phyloP scores from a whole-genome alignment of 2,888 invertebrate species.

The Blera fallax region DNA sequence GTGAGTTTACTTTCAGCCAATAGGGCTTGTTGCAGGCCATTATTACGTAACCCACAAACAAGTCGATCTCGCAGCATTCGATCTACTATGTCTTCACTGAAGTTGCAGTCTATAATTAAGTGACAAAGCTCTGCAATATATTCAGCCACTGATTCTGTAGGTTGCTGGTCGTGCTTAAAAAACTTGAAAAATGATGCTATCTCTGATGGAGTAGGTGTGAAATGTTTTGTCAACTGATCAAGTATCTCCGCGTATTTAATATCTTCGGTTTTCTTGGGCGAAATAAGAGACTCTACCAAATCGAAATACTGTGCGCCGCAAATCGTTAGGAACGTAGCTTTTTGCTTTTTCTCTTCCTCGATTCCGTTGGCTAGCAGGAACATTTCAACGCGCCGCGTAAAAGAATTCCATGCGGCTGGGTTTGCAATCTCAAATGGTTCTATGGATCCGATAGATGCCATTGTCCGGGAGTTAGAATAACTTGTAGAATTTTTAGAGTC shows the following conservation, averaged over 20 bases:
- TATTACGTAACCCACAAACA: slow-evolving; percentile 7
- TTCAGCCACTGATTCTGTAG: background rate
- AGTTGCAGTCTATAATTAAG: background rate
- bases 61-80: slow-evolving; percentile 9
- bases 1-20: background rate
- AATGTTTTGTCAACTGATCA: background rate
- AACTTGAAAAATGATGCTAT: slow-evolving; percentile 14
- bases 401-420: too few relatives aligned
- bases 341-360: background rate
- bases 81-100: background rate
- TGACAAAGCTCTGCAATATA: slow-evolving; percentile 9
- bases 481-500: too few relatives aligned
- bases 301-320: background rate
- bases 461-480: too few relatives aligned
- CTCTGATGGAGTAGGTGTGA: slow-evolving; percentile 11
- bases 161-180: slow-evolving; percentile 14
- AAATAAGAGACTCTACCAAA: too few relatives aligned
- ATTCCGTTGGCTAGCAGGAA: too few relatives aligned
- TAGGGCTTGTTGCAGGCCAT: background rate
- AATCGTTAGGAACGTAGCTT: background rate
- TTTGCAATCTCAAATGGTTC: too few relatives aligned
- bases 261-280: too few relatives aligned
- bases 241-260: too few relatives aligned
- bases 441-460: too few relatives aligned
- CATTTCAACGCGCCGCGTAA: too few relatives aligned